Conservation (phyloP, 2,888 invertebrate species). For the Phalera bucephala region DNA sequence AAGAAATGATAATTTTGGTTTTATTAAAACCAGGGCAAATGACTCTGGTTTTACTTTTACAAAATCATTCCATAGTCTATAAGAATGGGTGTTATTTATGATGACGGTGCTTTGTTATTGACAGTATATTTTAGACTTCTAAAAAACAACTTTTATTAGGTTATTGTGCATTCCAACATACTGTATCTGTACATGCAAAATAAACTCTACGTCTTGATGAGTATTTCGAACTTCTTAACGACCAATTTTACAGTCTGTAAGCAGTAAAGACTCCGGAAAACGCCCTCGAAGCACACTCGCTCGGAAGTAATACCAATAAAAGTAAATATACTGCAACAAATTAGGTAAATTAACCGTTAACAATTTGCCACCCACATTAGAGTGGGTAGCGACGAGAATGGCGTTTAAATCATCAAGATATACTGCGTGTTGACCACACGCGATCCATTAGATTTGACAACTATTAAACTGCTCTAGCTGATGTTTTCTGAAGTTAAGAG, state of each 20-base stretch:
- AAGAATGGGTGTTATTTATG: too few species aligned
- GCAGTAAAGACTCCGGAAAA: conserved; percentile 12
- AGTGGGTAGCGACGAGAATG: conserved; percentile 16
- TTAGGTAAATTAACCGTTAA: conserved; percentile 23
- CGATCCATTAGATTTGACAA: not conserved
- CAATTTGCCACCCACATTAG: conserved; percentile 13
- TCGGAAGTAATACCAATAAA: conserved; percentile 25
- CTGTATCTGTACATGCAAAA: too few species aligned
- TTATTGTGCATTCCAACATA: too few species aligned
- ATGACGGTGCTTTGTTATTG: too few species aligned
- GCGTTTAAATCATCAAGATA: conserved; percentile 26
- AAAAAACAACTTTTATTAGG: too few species aligned
- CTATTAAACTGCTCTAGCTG: too few species aligned
- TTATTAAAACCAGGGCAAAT: too few species aligned
- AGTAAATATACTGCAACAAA: conserved; percentile 22
- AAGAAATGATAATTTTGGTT: too few species aligned
- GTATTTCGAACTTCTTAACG: conserved; percentile 19
- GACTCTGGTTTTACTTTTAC: too few species aligned
- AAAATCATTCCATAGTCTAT: too few species aligned
- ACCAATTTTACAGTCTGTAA: conserved; percentile 23
- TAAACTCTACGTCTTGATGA: conserved; percentile 22
- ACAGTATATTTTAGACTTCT: too few species aligned
- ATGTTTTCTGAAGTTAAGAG: too few species aligned
- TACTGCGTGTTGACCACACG: conserved; percentile 18
- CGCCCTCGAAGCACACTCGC: conserved; percentile 15